Base-by-base conservation (phyloP, 2,113 vertebrate genomes). In the Toxotes chatareus region DNA sequence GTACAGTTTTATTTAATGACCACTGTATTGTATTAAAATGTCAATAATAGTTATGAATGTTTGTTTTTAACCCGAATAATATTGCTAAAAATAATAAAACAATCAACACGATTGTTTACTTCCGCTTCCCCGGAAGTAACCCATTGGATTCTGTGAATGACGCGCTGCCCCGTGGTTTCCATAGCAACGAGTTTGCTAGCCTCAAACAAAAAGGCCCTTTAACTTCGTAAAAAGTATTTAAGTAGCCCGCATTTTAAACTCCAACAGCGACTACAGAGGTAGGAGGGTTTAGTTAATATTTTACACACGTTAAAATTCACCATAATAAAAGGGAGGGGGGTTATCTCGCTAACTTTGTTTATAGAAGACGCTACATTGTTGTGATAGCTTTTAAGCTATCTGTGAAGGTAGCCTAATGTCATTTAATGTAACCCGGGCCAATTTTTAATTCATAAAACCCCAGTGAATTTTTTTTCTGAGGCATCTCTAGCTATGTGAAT, bases 131-230 rank as follows among this genome's bases (percentile, higher is more conserved):
- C 36, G 7, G 36, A 27, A 27, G 6, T 7, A 8, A 49, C 46
- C 46, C 4, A 49, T 14, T 46, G 60, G 11, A 70, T 84, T 71
- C 32, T 36, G 57, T 59, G 32, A 73, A 11, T 55, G 3, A 7
- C 44, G 21, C 64, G 6, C 16, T 7, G 17, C 62, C 64, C 34
- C 59, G 49, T 66, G 7, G 89, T 94, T 83, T 73, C 91, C 83
- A 90, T 90, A 63, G 86, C 78, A 88, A 93, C 92, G 10, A 1
- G 13, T 53, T 34, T 42, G 2, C n/a, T 13, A 0, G 7, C n/a
- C 34, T 14, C 31, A 89, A 92, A 92, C 91, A 83, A 63, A 84
- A 13, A 65, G 2, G 10, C 0, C 0, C 21, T 53, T 4, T 16
- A 56, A 44, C 63, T 11, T 49, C 32, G 31, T 19, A 12, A 56